Percentiles rank a stretch among this genome's conserved stretches.
Evolutionary conservation across 2,797 vertebrate species (phyloP).

Genomic region (Chrosomus eos): DNA sequence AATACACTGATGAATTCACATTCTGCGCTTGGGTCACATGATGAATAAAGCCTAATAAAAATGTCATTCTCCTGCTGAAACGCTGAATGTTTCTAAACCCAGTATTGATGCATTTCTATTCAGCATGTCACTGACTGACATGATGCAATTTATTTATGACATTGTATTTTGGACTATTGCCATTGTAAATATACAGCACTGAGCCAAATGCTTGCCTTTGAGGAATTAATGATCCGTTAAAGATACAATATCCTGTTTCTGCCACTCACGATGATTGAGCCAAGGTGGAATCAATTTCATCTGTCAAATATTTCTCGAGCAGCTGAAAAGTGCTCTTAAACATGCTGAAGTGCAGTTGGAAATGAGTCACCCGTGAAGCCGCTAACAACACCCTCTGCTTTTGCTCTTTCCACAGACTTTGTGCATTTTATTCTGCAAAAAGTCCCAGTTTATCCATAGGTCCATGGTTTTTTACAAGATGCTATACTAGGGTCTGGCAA

Average conservation of each 20-base stretch:
- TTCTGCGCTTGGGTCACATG: slow-evolving; percentile 29
- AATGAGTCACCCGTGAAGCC: slow-evolving; percentile 28
- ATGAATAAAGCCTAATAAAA: slow-evolving; percentile 46
- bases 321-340: slow-evolving; percentile 22
- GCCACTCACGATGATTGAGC: slow-evolving; percentile 45
- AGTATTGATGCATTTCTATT: slow-evolving; percentile 27
- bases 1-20: slow-evolving; percentile 46
- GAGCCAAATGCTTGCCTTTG: slow-evolving; percentile 34
- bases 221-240: slow-evolving; percentile 51
- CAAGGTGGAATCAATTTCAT: slow-evolving; percentile 42
- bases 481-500: not conserved
- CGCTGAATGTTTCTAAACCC: slow-evolving; percentile 10
- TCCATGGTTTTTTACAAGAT: not conserved
- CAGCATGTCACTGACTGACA: slow-evolving; percentile 18
- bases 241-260: slow-evolving; percentile 56
- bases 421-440: not conserved
- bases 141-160: slow-evolving; percentile 28
- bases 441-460: not conserved
- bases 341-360: slow-evolving; percentile 30
- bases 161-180: slow-evolving; percentile 46
- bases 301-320: slow-evolving; percentile 27
- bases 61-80: slow-evolving; percentile 34
- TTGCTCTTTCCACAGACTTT: slow-evolving; percentile 14
- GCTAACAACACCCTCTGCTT: slow-evolving; percentile 12
- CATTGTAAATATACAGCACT: slow-evolving; percentile 31